phyloP scores from a whole-genome alignment of 1,140 invertebrate genomes.

The Drosophila santomea region DNA sequence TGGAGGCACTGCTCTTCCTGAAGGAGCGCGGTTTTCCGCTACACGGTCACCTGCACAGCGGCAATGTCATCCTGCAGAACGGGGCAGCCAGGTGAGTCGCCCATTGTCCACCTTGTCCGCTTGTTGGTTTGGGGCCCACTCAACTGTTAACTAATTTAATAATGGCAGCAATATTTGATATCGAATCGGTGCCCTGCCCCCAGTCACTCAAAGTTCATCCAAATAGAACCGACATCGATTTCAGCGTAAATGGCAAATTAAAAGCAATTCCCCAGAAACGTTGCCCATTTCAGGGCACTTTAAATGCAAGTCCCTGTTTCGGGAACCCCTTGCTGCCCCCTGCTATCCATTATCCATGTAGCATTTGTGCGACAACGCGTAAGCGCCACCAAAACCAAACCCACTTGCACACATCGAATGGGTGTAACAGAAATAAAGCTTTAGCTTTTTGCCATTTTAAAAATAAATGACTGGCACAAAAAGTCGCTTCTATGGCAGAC shows the following conservation, averaged over 20 bases:
- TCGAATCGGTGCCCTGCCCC: conserved; percentile 1
- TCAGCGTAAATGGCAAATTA: conserved; percentile 55
- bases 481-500: conserved; percentile 27
- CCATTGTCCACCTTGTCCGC: neutral
- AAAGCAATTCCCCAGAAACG: conserved; percentile 56
- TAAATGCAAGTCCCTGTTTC: conserved; percentile 55
- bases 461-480: conserved; percentile 48
- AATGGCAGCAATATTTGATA: conserved; percentile 48
- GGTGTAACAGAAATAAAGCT: conserved; percentile 56
- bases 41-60: conserved; percentile 94
- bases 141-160: conserved; percentile 46
- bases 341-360: conserved; percentile 20
- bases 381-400: conserved; percentile 3
- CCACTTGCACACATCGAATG: conserved; percentile 45
- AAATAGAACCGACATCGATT: conserved; percentile 22
- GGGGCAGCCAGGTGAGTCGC: conserved; percentile 89
- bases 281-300: conserved; percentile 50
- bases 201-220: conserved; percentile 17
- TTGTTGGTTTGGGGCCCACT: neutral
- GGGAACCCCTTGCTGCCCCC: neutral
- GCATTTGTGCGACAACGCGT: conserved; percentile 51
- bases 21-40: conserved; percentile 94
- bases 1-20: conserved; percentile 94
- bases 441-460: conserved; percentile 60
- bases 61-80: conserved; percentile 96